Base-by-base conservation (phyloP, 2,888 invertebrate genomes). In the Muschampia plurimacula region DNA sequence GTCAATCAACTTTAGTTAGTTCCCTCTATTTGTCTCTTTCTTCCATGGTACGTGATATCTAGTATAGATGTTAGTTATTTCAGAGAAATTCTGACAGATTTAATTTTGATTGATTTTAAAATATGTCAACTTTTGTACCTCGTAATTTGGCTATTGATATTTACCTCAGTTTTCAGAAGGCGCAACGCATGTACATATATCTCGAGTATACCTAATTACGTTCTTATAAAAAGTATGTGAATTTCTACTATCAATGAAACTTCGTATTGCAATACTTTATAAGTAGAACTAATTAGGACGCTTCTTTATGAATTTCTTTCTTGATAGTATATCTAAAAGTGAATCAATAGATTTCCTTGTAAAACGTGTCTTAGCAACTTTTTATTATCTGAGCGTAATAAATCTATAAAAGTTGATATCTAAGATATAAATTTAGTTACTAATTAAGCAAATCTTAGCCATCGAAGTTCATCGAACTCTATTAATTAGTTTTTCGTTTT, bases 361-460 rank as follows among this genome's bases (percentile, higher is more conserved):
- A 62, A 36, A 62, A 22, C 62, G 8, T n/a, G 62, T 62, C 15
- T 41, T 15, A 41, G 28, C 66, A 66, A 52, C 67, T 57, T 57
- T 44, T 44, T 28, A 13, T 22, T 57, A 57, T 67, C 55, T 44
- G 22, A 44, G 22, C 9, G 57, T 57, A 57, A 67, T 67, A 67
- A 57, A 67, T 67, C 67, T 67, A 67, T 67, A 67, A 67, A 67
- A 67, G 67, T 67, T 55, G 55, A 67, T 66, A 66, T 67, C 41
- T 39, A 32, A 60, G 60, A 60, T 60, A 60, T 67, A 41, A 65
- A 65, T 65, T 67, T 44, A 41, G 15, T 36, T 10, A 39, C 32
- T 57, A 67, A 67, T 67, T 67, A 67, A 67, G 67, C 67, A 67
- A 67, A 57, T 67, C 52, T 41, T 57, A 41, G 66, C 66, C 65